Evolutionary conservation across 2,797 vertebrate genomes (phyloP), one percentile per base, ranked within the genome.

Genomic region (Pipistrellus pipistrellus): DNA sequence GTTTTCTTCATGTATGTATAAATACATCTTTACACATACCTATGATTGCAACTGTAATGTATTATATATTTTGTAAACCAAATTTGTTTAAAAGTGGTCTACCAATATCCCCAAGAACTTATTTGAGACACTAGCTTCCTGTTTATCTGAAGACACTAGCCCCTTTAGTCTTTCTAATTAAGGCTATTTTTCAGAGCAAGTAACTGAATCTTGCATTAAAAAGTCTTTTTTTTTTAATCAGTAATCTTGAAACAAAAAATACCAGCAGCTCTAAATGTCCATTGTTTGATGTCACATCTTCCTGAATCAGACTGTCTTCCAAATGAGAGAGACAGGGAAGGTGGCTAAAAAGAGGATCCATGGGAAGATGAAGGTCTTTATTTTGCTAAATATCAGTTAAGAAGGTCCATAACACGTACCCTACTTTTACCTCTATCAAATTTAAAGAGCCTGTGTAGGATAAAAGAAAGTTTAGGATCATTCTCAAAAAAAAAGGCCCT

Each of bases 151-250:
- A 88, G 75, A 77, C 46, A 85, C 23, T 23, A 32, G 23, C 11
- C 35, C 8, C 30, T 94, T 95, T 48, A 48, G 48, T 69, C 8
- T 23, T 88, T 69, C 30, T 59, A 69, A 23, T 85, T 21, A 51
- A 62, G n/a, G 25, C 23, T 80, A 44, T 75, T 95, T 93, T 85
- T 85, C 57, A 94, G 62, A 91, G 68, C 18, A n/a, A 88, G 48
- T 38, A 71, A 59, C 21, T 92, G n/a, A 92, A 78, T 41, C 44
- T 57, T 94, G 32, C 17, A 68, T 86, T 85, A 71, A 90, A 85
- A 96, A 85, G 32, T 75, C n/a, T 82, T 86, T 92, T 85, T 72
- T 88, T 44, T 44, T 44, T 10, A 59, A 83, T 75, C n/a, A 68
- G 4, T 17, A 78, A 9, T 88, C 77, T 53, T 53, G 44, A 81